Evolutionary conservation across 2,113 vertebrate genomes (phyloP).

Genomic region (Proterorhinus semilunaris): DNA sequence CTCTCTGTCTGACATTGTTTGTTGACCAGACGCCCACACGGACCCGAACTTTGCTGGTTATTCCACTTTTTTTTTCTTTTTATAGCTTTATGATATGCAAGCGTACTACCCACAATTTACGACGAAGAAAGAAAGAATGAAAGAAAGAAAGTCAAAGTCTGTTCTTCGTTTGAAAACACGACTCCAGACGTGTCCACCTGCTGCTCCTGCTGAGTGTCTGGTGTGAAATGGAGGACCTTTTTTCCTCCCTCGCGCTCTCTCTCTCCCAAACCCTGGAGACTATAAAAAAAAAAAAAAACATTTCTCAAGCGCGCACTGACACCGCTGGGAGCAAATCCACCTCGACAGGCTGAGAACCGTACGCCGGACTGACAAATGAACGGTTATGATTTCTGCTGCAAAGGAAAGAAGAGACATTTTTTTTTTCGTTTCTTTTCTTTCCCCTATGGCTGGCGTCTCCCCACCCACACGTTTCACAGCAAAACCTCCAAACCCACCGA

Average conservation of each 20-base stretch:
- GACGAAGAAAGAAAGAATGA: not conserved
- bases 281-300: slow-evolving; percentile 53
- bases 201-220: slow-evolving; percentile 24
- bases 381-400: slow-evolving; percentile 62
- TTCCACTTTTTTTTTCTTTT: not conserved
- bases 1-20: not conserved
- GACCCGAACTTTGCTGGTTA: too few species aligned
- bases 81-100: not conserved
- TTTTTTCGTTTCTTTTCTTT: slow-evolving; percentile 21
- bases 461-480: slow-evolving; percentile 70
- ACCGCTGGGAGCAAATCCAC: slow-evolving; percentile 54
- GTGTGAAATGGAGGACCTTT: slow-evolving; percentile 3
- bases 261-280: slow-evolving; percentile 39
- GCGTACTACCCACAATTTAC: not conserved
- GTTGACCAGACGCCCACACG: not conserved
- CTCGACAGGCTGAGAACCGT: slow-evolving; percentile 46
- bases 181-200: slow-evolving; percentile 26
- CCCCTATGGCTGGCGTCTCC: slow-evolving; percentile 5
- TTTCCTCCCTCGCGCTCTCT: not conserved
- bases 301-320: slow-evolving; percentile 54
- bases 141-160: not conserved
- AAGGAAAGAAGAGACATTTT: slow-evolving; percentile 47
- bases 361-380: slow-evolving; percentile 61
- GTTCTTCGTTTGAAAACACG: slow-evolving; percentile 17
- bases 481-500: slow-evolving; percentile 64